phyloP scores from a whole-genome alignment of 2,888 invertebrate genomes.

The Drosophila gaucha region DNA sequence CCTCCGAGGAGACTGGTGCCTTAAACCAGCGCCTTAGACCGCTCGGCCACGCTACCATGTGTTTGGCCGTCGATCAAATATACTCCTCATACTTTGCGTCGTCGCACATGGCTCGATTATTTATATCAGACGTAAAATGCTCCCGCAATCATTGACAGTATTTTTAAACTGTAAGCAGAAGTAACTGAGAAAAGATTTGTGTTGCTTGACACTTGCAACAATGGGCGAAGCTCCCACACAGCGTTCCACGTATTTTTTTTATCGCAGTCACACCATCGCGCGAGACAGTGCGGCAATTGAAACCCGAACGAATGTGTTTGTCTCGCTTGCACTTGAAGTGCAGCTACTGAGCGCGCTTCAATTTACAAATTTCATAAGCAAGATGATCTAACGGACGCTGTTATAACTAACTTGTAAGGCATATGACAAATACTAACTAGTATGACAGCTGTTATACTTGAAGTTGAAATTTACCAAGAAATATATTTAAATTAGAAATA shows the following conservation, averaged over 20 bases:
- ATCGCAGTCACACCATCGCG: slow-evolving; percentile 24
- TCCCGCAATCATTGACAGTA: neutral
- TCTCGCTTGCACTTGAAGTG: slow-evolving; percentile 10
- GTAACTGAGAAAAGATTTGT: slow-evolving; percentile 1
- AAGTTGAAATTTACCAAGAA: no score
- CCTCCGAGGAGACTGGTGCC: slow-evolving; percentile 83
- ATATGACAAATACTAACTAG: neutral
- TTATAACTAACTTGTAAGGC: no score
- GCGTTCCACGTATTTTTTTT: slow-evolving; percentile 8
- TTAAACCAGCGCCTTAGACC: slow-evolving; percentile 84
- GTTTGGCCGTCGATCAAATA: neutral
- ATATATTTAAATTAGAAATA: neutral
- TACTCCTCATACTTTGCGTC: slow-evolving; percentile 4
- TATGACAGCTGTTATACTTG: no score
- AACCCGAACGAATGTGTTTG: slow-evolving; percentile 17
- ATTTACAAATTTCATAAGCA: slow-evolving; percentile 24
- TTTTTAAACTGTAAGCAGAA: neutral
- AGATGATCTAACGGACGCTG: slow-evolving; percentile 10
- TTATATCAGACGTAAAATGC: neutral
- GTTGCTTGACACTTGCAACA: slow-evolving; percentile 37
- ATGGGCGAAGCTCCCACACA: slow-evolving; percentile 11
- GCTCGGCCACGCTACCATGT: slow-evolving; percentile 84
- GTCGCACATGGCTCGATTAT: neutral
- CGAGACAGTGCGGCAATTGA: slow-evolving; percentile 14
- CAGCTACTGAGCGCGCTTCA: slow-evolving; percentile 7